Conservation (phyloP, 1,140 invertebrate species). For the Eriosoma lanigerum region DNA sequence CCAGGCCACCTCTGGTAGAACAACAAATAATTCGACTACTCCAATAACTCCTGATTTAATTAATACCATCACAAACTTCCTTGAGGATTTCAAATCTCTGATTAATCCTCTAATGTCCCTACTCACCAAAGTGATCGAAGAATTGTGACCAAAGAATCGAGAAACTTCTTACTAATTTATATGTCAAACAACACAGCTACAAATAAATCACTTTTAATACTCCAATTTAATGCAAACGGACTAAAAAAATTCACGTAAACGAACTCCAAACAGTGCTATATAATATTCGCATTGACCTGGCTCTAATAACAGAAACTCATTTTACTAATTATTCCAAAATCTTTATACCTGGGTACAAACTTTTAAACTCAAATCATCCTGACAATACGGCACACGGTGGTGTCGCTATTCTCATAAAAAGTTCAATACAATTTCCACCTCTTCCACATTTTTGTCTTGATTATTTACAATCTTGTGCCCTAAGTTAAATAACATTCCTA, state of each 20-base stretch:
- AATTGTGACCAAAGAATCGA: too few species aligned
- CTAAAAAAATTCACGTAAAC: too few species aligned
- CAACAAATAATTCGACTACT: neutral
- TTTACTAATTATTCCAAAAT: too few species aligned
- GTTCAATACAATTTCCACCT: neutral
- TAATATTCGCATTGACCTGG: too few species aligned
- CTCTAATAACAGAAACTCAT: too few species aligned
- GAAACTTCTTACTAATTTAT: neutral
- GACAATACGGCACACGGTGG: too few species aligned
- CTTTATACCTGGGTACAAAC: too few species aligned
- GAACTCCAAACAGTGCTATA: too few species aligned
- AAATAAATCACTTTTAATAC: slow-evolving; percentile 1
- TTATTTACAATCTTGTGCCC: neutral
- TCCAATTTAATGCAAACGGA: slow-evolving; percentile 8
- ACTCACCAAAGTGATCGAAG: slow-evolving; percentile 1
- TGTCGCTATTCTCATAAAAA: neutral
- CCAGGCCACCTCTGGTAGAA: neutral
- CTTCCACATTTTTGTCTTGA: neutral
- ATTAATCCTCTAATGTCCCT: slow-evolving; percentile 11
- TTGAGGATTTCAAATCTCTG: slow-evolving; percentile 11
- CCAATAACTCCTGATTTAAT: neutral
- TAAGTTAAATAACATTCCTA: neutral
- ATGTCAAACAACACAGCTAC: neutral
- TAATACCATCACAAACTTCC: neutral
- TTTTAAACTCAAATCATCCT: too few species aligned